Evolutionary conservation across 1,140 invertebrate genomes (phyloP).

Genomic region (Maconellicoccus hirsutus): DNA sequence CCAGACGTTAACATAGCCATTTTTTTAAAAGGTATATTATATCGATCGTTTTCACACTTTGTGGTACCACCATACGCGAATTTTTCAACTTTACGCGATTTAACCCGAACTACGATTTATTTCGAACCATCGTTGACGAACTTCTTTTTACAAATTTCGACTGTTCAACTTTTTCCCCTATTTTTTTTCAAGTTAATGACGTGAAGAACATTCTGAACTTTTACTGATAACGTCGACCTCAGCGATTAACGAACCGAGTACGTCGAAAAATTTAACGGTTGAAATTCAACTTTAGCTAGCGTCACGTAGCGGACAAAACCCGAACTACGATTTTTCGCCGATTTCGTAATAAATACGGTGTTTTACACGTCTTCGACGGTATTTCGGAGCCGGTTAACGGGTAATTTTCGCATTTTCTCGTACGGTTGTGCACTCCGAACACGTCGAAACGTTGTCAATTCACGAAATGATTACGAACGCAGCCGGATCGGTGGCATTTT

Average conservation of each 20-base stretch:
- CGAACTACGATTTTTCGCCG: background rate
- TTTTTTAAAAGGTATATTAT: too few relatives aligned
- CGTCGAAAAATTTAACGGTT: background rate
- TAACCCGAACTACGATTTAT: background rate
- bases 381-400: background rate
- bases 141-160: background rate
- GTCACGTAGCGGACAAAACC: background rate
- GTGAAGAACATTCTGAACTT: conserved; percentile 8
- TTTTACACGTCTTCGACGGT: background rate
- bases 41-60: too few relatives aligned
- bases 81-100: background rate
- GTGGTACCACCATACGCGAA: background rate
- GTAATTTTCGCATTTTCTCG: background rate
- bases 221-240: conserved; percentile 7
- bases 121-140: background rate
- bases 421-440: background rate
- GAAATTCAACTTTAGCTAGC: background rate
- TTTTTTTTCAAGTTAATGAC: background rate
- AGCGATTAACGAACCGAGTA: conserved; percentile 3
- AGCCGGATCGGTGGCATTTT: background rate
- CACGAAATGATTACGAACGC: background rate
- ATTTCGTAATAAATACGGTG: too few relatives aligned
- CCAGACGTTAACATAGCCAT: conserved; percentile 23
- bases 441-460: background rate
- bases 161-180: background rate